Percentiles rank a stretch among this genome's conserved stretches.
phyloP scores from a whole-genome alignment of 2,888 invertebrate genomes.

The Agapostemon virescens region DNA sequence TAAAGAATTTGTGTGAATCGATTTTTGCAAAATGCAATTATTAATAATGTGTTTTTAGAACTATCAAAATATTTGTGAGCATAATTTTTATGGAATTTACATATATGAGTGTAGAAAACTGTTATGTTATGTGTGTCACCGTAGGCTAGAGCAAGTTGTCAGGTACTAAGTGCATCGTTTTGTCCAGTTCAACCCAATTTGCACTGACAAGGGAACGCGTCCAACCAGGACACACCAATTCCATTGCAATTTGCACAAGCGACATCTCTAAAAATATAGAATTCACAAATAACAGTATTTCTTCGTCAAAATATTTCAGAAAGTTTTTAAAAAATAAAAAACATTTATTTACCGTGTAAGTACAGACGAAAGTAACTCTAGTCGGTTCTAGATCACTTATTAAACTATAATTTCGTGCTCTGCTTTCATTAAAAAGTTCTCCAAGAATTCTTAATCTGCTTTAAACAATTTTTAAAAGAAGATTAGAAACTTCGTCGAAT shows the following conservation, averaged over 20 bases:
- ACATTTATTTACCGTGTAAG: neutral
- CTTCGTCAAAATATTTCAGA: neutral
- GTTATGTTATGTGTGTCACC: neutral
- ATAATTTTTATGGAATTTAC: neutral
- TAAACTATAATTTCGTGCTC: too few relatives aligned
- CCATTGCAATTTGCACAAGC: neutral
- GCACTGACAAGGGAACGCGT: neutral
- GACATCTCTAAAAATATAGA: neutral
- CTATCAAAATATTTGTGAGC: neutral
- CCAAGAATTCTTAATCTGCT: neutral
- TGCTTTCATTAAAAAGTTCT: neutral
- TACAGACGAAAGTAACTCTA: neutral
- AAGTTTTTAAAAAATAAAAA: neutral
- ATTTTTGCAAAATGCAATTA: too few relatives aligned
- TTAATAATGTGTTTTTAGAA: neutral
- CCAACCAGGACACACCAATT: neutral
- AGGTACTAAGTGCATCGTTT: slow-evolving; percentile 1
- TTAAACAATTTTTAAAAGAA: neutral
- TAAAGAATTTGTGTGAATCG: too few relatives aligned
- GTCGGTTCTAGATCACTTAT: neutral
- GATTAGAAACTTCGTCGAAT: neutral
- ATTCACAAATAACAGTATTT: neutral
- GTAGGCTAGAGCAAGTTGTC: neutral
- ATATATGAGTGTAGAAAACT: neutral
- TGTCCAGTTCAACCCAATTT: neutral